Evolutionary conservation across 2,113 vertebrate species (phyloP).

Genomic region (Columbina picui): DNA sequence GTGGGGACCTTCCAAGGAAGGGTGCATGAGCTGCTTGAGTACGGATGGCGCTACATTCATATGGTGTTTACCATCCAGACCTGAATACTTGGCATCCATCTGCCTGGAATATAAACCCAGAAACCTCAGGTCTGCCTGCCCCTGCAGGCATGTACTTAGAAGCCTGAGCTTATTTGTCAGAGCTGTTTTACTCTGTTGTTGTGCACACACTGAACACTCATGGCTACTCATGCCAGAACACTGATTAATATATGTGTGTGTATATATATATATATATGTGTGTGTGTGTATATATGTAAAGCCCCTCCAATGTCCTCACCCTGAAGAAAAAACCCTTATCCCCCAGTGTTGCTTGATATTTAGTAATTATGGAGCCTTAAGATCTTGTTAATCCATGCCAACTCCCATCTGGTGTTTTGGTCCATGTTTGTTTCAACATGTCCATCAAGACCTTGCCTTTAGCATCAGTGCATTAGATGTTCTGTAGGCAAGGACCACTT

Average conservation of each 20-base stretch:
- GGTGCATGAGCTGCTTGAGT: fast-evolving
- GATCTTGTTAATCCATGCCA: not conserved
- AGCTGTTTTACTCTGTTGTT: not conserved
- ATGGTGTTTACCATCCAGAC: not conserved
- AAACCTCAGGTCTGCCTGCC: not conserved
- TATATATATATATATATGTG: not conserved
- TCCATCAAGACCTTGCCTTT: not conserved
- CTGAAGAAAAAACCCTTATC: not conserved
- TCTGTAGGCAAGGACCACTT: not conserved
- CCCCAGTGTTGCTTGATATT: not conserved
- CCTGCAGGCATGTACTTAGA: not conserved
- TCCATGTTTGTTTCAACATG: not conserved
- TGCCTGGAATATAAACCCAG: not conserved
- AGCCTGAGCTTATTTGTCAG: not conserved
- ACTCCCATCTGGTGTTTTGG: not conserved
- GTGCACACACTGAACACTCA: not conserved
- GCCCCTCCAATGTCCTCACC: fast-evolving
- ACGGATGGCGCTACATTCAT: fast-evolving
- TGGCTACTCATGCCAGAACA: not conserved
- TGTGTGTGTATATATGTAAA: not conserved
- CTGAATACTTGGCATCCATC: not conserved
- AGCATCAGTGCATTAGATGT: not conserved
- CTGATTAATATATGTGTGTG: not conserved
- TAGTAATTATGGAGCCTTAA: not conserved
- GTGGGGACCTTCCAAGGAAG: not conserved